Base-by-base conservation (phyloP, 2,797 vertebrate species). In the Tolypeutes matacus region DNA sequence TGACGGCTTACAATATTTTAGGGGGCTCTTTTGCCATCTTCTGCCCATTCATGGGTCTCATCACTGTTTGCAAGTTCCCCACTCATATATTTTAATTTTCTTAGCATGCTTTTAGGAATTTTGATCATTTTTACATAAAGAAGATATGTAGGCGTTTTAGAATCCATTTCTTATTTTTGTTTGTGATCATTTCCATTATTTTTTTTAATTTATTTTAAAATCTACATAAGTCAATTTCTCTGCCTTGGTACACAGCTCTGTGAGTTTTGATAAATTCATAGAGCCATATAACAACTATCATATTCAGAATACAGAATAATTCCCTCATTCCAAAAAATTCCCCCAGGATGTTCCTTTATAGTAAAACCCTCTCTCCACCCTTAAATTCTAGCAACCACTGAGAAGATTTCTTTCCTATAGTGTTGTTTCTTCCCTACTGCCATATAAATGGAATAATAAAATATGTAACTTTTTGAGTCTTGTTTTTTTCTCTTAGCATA, bases 111-210 rank as follows among this genome's bases (percentile, higher is more conserved):
- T 92, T 60, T 77, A 69, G 36, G 29, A 42, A 29, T 69, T 78
- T 65, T 84, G 18, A 88, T 91, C 21, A 53, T 67, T 89, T 96
- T 77, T 70, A 53, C 21, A n/a, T 23, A 88, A 1, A 64, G 31
- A 46, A 31, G 1, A 14, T 78, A 58, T 89, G 39, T 84, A 67
- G 86, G 25, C 5, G 51, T 58, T 75, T 89, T 75, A 53, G 83
- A 94, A 36, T 91, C 10, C 34, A 20, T 86, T 77, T 86, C 4
- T 70, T 23, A 46, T 58, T 89, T 51, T 31, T 34, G 69, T 89
- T 87, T 60, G 2, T 42, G n/a, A 14, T 76, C 6, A 34, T 13
- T 8, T 46, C 11, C 1, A 7, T 51, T 56, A 21, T 67, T 77
- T 81, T 11, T 34, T 1, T 18, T 20, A 75, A 65, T 18, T 65